phyloP scores from a whole-genome alignment of 2,113 vertebrate species.

The Burhinus bistriatus region DNA sequence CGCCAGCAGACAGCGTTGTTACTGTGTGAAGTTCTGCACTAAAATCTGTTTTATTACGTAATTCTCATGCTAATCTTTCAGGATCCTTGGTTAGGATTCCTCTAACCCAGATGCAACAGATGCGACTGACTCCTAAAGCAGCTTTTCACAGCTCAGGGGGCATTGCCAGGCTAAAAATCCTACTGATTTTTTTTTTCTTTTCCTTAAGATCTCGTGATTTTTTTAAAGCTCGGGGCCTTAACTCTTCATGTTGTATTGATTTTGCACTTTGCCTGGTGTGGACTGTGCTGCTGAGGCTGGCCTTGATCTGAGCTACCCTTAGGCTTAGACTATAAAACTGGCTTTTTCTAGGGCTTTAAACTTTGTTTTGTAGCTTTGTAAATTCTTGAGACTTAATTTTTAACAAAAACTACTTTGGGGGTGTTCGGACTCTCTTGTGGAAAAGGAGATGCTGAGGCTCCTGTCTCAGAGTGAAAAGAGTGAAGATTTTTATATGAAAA shows the following conservation, averaged over 20 bases:
- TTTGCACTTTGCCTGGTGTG: neutral
- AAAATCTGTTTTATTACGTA: neutral
- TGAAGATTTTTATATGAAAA: neutral
- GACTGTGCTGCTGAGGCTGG: neutral
- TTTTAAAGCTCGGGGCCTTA: neutral
- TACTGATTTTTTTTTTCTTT: neutral
- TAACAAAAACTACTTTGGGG: neutral
- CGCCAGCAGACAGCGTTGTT: neutral
- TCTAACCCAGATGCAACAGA: neutral
- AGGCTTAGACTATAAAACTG: neutral
- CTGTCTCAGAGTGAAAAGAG: neutral
- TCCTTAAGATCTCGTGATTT: neutral
- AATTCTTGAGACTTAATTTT: neutral
- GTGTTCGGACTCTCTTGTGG: neutral
- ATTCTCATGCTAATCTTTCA: neutral
- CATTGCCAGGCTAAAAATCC: constrained; percentile 3
- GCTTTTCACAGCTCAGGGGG: constrained; percentile 25
- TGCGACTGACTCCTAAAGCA: neutral
- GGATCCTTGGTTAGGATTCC: neutral
- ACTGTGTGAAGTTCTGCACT: neutral
- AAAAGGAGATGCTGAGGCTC: neutral
- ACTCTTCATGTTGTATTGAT: neutral
- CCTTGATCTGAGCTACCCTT: neutral
- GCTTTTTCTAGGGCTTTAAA: neutral
- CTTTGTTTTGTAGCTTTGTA: neutral